phyloP scores from a whole-genome alignment of 2,797 vertebrate species.

The Acrocephalus scirpaceus region DNA sequence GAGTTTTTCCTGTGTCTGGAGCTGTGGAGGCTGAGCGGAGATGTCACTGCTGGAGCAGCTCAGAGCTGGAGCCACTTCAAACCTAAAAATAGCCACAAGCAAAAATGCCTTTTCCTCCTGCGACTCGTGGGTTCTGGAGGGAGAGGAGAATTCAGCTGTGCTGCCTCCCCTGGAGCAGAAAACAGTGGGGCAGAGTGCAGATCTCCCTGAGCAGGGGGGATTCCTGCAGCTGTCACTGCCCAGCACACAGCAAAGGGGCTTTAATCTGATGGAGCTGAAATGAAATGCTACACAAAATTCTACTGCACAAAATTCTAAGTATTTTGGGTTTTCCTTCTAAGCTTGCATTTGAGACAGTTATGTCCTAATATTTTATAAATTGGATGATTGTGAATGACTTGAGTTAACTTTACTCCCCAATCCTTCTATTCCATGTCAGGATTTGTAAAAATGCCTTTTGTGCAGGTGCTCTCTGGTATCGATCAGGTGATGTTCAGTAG shows the following conservation, averaged over 20 bases:
- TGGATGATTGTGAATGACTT: background rate
- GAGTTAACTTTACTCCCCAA: background rate
- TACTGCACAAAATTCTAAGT: background rate
- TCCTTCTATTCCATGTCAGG: background rate
- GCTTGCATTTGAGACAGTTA: background rate
- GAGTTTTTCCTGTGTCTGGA: background rate
- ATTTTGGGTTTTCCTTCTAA: background rate
- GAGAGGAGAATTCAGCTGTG: background rate
- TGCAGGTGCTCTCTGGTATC: background rate
- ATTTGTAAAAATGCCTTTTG: background rate
- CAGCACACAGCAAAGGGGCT: background rate
- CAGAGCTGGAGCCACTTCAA: constrained; percentile 54
- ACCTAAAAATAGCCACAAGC: constrained; percentile 55
- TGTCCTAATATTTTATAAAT: background rate
- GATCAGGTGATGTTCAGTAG: background rate
- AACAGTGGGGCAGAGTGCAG: background rate
- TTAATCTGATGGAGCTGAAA: background rate
- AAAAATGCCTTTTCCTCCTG: background rate
- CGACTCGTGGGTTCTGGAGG: background rate
- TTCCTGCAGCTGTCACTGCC: background rate
- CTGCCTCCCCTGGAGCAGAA: background rate
- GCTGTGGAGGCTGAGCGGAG: background rate
- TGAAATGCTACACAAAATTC: background rate
- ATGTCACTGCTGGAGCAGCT: background rate
- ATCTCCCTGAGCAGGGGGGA: background rate